Conservation (phyloP, 2,888 invertebrate genomes). For the Ypsolopha sequella region DNA sequence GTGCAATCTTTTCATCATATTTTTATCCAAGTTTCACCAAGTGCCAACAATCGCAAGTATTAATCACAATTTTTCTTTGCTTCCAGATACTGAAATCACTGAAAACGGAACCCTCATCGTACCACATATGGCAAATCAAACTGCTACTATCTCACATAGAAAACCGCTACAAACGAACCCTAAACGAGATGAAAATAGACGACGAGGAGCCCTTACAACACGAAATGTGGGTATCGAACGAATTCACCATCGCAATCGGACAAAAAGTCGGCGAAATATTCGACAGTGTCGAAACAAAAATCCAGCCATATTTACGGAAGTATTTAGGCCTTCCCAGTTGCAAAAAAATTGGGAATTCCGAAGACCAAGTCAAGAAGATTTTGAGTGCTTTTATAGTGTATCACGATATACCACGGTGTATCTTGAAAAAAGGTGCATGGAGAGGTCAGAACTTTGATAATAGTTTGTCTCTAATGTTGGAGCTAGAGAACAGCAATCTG, state of each 20-base stretch:
- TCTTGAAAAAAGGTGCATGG: slow-evolving; percentile 40
- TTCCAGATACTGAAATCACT: slow-evolving; percentile 69
- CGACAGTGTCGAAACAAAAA: slow-evolving; percentile 65
- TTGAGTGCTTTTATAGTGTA: slow-evolving; percentile 69
- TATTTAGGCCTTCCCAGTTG: slow-evolving; percentile 60
- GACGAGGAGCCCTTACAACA: slow-evolving; percentile 24
- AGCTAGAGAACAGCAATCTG: slow-evolving; percentile 23
- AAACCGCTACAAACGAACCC: slow-evolving; percentile 28
- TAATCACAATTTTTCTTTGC: slow-evolving; percentile 19
- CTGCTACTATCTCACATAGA: slow-evolving; percentile 72
- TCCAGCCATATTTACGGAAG: slow-evolving; percentile 52
- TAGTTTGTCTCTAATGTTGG: slow-evolving; percentile 28
- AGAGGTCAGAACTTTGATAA: slow-evolving; percentile 26
- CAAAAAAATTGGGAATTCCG: slow-evolving; percentile 29
- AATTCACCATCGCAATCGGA: slow-evolving; percentile 73
- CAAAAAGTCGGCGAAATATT: slow-evolving; percentile 67
- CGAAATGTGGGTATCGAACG: slow-evolving; percentile 69
- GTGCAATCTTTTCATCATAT: too few species aligned
- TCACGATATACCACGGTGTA: slow-evolving; percentile 72
- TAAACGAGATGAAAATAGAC: slow-evolving; percentile 40
- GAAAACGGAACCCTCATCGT: slow-evolving; percentile 59
- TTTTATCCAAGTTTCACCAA: too few species aligned
- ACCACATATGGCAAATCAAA: slow-evolving; percentile 83
- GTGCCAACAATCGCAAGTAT: too few species aligned
- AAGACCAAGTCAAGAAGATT: slow-evolving; percentile 40